Evolutionary conservation across 2,797 vertebrate species (phyloP).

Genomic region (Erithacus rubecula): DNA sequence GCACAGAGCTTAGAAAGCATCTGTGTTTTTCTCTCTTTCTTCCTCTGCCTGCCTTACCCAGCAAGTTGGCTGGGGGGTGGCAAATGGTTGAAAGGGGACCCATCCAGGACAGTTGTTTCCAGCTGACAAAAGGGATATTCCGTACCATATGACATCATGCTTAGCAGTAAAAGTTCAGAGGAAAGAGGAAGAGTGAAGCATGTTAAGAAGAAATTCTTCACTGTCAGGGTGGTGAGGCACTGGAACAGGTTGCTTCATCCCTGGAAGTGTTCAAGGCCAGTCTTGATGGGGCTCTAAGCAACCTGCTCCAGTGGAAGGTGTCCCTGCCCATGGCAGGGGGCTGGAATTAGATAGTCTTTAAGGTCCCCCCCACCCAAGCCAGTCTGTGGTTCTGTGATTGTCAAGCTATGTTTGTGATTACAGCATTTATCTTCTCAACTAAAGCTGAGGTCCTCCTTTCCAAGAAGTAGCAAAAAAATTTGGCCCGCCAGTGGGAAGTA

Average conservation of each 20-base stretch:
- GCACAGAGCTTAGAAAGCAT: neutral
- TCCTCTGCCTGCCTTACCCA: neutral
- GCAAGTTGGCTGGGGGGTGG: neutral
- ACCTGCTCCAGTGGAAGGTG: neutral
- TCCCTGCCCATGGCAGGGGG: too few species aligned
- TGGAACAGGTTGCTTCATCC: neutral
- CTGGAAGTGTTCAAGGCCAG: neutral
- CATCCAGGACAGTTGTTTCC: neutral
- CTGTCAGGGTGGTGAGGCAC: neutral
- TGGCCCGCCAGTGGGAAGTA: fast-evolving
- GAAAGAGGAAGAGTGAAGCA: neutral
- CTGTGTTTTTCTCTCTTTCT: neutral
- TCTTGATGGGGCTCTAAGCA: neutral
- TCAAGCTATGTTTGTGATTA: neutral
- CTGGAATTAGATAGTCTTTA: neutral
- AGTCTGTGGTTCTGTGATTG: neutral
- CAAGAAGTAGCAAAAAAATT: neutral
- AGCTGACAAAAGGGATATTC: neutral
- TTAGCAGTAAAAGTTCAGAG: neutral
- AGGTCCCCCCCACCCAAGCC: neutral
- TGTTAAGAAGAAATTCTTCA: neutral
- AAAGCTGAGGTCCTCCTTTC: neutral
- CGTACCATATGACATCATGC: neutral
- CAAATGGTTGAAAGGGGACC: neutral
- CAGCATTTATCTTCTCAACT: neutral